These are phyloP conservation scores for Cossypha dichroa DNA, from an alignment of 2,797 vertebrate species.

Conservation along the genomic window DNA sequence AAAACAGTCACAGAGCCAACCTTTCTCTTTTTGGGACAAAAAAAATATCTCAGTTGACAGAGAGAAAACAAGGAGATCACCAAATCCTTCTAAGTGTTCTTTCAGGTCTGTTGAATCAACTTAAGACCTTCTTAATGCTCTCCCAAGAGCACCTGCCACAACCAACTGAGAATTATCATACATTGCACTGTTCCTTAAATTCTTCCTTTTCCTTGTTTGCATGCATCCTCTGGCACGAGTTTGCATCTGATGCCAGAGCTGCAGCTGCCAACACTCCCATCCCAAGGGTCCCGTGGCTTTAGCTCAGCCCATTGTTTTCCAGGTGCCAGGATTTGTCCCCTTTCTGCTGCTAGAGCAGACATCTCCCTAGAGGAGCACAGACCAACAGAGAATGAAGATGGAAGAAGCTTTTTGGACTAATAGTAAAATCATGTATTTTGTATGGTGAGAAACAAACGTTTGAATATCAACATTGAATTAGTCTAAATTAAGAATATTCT, in stretches of 20 bases:
- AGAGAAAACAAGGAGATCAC: neutral
- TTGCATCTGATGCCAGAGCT: neutral
- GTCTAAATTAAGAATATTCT: neutral
- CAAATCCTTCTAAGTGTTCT: neutral
- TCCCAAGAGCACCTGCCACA: neutral
- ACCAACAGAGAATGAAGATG: neutral
- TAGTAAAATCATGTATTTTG: neutral
- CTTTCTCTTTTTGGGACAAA: fast-evolving
- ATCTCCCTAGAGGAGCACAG: neutral
- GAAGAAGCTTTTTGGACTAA: neutral
- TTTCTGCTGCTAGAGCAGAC: neutral
- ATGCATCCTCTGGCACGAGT: too few relatives aligned
- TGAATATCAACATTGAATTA: neutral
- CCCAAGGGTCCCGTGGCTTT: neutral
- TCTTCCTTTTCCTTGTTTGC: neutral
- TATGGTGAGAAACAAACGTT: neutral
- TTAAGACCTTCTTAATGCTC: fast-evolving
- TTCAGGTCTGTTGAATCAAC: neutral
- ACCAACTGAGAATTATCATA: neutral
- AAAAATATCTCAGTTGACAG: neutral
- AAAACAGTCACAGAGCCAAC: neutral
- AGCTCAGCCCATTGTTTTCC: neutral
- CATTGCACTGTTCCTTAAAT: neutral
- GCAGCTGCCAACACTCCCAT: neutral
- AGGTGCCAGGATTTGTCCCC: neutral